Evolutionary conservation across 2,888 invertebrate genomes (phyloP).

Genomic region (Timandra comae): DNA sequence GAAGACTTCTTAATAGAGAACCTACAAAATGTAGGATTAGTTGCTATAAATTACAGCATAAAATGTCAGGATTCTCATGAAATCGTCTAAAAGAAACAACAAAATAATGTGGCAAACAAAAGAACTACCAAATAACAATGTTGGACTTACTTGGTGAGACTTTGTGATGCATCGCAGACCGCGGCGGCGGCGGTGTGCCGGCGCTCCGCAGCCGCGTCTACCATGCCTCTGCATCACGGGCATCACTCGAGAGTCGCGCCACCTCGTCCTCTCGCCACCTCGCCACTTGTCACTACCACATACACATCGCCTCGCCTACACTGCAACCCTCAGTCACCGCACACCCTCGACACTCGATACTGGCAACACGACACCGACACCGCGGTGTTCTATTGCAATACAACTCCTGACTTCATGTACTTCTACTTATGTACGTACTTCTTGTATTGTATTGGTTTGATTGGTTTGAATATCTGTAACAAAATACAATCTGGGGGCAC

Average conservation of each 20-base stretch:
- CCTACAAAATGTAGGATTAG: too few species aligned
- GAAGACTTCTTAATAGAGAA: too few species aligned
- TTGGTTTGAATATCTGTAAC: too few species aligned
- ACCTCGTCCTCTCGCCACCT: slow-evolving; percentile 37
- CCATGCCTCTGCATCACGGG: slow-evolving; percentile 74
- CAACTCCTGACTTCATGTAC: neutral
- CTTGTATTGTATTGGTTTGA: too few species aligned
- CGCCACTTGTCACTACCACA: slow-evolving; percentile 46
- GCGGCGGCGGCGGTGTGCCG: slow-evolving; percentile 65
- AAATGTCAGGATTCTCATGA: too few species aligned
- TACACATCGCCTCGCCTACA: slow-evolving; percentile 32
- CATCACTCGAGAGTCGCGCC: slow-evolving; percentile 62
- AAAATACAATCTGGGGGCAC: too few species aligned
- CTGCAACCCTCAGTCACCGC: slow-evolving; percentile 41
- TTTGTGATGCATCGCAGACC: slow-evolving; percentile 55
- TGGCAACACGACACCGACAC: slow-evolving; percentile 23
- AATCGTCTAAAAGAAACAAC: too few species aligned
- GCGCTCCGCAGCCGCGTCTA: slow-evolving; percentile 75
- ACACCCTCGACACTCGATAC: slow-evolving; percentile 42
- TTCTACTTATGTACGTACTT: too few species aligned
- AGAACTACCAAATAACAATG: neutral
- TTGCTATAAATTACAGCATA: too few species aligned
- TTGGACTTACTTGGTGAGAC: slow-evolving; percentile 63
- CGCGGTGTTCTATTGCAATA: slow-evolving; percentile 15
- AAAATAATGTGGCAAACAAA: slow-evolving; percentile 1